Conservation (phyloP, 2,888 invertebrate species). For the Leptopilina myrica region DNA sequence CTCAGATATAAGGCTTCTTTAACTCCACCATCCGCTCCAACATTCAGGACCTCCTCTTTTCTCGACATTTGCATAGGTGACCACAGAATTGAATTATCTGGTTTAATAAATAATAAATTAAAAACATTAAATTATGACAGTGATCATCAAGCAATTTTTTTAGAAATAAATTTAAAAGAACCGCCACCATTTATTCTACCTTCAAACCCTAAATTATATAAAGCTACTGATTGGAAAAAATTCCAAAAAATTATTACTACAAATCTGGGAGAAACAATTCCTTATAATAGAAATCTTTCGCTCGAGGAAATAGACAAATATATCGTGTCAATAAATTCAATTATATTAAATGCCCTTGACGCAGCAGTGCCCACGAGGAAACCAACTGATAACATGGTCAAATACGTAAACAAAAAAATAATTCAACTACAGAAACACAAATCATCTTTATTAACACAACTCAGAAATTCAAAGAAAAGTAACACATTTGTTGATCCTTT, state of each 20-base stretch:
- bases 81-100: neutral
- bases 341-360: neutral
- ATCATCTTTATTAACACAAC: neutral
- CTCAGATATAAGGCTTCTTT: neutral
- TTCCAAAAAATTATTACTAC: neutral
- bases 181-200: neutral
- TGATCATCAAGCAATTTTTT: neutral
- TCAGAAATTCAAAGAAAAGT: neutral
- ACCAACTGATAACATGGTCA: neutral
- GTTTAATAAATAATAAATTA: neutral
- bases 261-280: neutral
- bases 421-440: neutral
- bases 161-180: neutral
- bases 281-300: neutral
- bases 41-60: neutral
- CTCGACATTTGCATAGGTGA: neutral
- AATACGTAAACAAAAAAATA: neutral
- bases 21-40: neutral
- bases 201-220: neutral
- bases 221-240: neutral
- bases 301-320: neutral
- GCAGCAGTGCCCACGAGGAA: neutral
- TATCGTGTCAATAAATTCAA: neutral
- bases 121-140: neutral
- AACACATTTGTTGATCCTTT: neutral